phyloP scores from a whole-genome alignment of 2,113 vertebrate species.

The Mormyrus iriodes region DNA sequence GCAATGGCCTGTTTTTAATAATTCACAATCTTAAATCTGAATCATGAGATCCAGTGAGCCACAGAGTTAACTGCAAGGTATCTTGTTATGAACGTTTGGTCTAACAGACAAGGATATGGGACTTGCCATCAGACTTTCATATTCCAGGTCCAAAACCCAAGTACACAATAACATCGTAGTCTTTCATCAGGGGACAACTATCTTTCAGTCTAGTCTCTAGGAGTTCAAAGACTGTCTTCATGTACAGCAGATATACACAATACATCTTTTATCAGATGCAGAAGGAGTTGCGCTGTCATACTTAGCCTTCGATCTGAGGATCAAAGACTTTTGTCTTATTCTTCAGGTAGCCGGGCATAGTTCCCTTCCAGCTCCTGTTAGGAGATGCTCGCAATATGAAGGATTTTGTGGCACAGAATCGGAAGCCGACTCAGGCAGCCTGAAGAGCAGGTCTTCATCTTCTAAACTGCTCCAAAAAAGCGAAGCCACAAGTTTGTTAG shows the following conservation, averaged over 20 bases:
- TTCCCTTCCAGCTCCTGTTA: background rate
- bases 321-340: background rate
- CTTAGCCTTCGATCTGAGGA: background rate
- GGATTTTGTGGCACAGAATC: background rate
- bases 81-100: background rate
- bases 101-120: background rate
- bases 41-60: background rate
- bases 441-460: background rate
- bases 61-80: background rate
- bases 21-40: background rate
- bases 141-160: background rate
- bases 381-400: background rate
- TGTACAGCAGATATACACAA: background rate
- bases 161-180: conserved; percentile 1
- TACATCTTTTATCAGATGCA: background rate
- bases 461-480: background rate
- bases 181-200: background rate
- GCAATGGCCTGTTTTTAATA: background rate
- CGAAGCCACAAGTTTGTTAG: background rate
- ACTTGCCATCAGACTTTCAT: background rate
- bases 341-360: background rate
- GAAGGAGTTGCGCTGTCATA: background rate
- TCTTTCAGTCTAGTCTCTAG: background rate
- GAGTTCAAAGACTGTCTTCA: background rate
- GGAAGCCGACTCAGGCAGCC: background rate